Evolutionary conservation across 2,113 vertebrate genomes (phyloP).

Genomic region (Odobenus rosmarus): DNA sequence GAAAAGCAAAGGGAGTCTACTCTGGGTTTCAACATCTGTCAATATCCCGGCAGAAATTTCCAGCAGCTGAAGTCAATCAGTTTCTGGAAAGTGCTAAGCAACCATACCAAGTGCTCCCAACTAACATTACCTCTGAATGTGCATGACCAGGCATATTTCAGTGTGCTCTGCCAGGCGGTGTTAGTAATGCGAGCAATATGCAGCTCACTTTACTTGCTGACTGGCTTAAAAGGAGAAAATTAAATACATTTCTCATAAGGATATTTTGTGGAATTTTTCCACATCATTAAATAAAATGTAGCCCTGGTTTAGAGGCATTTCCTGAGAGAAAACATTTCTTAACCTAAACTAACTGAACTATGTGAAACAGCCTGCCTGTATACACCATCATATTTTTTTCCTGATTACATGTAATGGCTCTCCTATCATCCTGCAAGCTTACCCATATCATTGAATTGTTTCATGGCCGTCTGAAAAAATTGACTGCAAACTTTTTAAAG

Average conservation of each 20-base stretch:
- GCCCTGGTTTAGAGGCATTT: constrained; percentile 83
- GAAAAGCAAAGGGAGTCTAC: constrained; percentile 68
- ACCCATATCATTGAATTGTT: constrained; percentile 77
- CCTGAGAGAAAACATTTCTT: constrained; percentile 83
- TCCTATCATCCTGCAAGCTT: constrained; percentile 70
- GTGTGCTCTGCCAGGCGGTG: constrained; percentile 62
- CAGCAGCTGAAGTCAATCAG: constrained; percentile 80
- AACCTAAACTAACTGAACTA: constrained; percentile 81
- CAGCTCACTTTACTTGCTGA: constrained; percentile 81
- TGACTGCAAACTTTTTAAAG: constrained; percentile 61
- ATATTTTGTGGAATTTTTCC: constrained; percentile 83
- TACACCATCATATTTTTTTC: constrained; percentile 75
- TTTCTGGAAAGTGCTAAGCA: constrained; percentile 77
- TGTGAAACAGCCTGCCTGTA: constrained; percentile 69
- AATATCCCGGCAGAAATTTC: constrained; percentile 69
- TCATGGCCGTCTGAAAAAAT: constrained; percentile 66
- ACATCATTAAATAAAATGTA: constrained; percentile 84
- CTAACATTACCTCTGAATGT: constrained; percentile 63
- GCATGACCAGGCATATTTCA: constrained; percentile 80
- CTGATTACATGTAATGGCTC: constrained; percentile 72
- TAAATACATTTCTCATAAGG: constrained; percentile 85
- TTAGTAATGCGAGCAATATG: constrained; percentile 78
- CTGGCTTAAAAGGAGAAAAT: constrained; percentile 84
- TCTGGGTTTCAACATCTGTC: constrained; percentile 74
- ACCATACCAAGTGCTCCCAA: constrained; percentile 64